Conservation (phyloP, 1,140 invertebrate species). For the Leguminivora glycinivorella region DNA sequence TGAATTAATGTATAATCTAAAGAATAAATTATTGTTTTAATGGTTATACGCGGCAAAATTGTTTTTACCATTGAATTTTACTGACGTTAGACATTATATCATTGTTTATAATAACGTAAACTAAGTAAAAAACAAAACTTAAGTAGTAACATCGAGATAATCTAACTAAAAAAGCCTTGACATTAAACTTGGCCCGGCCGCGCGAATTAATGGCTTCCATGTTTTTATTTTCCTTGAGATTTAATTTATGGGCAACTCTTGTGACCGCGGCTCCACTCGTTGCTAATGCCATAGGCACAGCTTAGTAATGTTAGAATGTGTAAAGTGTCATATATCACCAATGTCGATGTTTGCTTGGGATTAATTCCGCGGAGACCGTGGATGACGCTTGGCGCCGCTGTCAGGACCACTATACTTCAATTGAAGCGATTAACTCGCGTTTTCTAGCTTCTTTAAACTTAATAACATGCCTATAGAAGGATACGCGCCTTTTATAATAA, state of each 20-base stretch:
- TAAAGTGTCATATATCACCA: slow-evolving; percentile 75
- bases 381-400: slow-evolving; percentile 51
- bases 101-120: slow-evolving; percentile 64
- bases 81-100: slow-evolving; percentile 50
- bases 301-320: slow-evolving; percentile 72
- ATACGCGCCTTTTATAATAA: background rate
- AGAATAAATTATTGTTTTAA: background rate
- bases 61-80: background rate
- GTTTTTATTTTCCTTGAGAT: slow-evolving; percentile 79
- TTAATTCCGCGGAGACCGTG: slow-evolving; percentile 59
- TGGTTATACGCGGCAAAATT: background rate
- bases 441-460: slow-evolving; percentile 4
- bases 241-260: slow-evolving; percentile 75
- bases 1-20: background rate
- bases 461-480: background rate
- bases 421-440: background rate
- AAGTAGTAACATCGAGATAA: slow-evolving; percentile 76
- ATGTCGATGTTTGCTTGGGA: slow-evolving; percentile 64
- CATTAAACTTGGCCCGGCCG: slow-evolving; percentile 77
- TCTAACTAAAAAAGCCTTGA: slow-evolving; percentile 73
- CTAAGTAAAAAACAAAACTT: slow-evolving; percentile 72
- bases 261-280: slow-evolving; percentile 67
- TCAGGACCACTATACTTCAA: slow-evolving; percentile 23
- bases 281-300: slow-evolving; percentile 67
- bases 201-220: slow-evolving; percentile 78